A percentile compares a stretch with the other conserved stretches of the same genome.
Evolutionary conservation across 1,140 invertebrate genomes (phyloP).

Genomic region (Notospermus geniculatus): DNA sequence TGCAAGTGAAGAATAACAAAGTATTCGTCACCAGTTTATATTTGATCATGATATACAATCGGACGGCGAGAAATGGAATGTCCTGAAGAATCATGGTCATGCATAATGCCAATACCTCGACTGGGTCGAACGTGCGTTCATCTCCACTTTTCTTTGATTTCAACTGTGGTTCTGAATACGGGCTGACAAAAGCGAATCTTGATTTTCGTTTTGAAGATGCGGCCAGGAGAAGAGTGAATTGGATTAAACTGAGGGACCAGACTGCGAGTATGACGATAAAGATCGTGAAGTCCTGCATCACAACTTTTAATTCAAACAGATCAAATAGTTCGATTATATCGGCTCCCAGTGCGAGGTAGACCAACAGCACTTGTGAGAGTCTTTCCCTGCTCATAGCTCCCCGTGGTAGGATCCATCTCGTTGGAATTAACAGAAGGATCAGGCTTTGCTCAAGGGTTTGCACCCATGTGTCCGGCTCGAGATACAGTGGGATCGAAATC

Average conservation of each 20-base stretch:
- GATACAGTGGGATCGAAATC: too few species aligned
- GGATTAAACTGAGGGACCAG: constrained; percentile 75
- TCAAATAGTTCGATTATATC: constrained; percentile 93
- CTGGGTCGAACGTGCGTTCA: constrained; percentile 22
- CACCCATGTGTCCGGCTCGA: constrained; percentile 18
- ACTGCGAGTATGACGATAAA: constrained; percentile 9
- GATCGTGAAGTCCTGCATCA: constrained; percentile 8
- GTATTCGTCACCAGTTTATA: constrained; percentile 82
- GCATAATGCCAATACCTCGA: constrained; percentile 73
- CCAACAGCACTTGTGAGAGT: constrained; percentile 80
- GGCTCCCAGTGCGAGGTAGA: constrained; percentile 70
- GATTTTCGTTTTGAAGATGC: constrained; percentile 65
- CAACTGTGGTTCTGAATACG: neutral
- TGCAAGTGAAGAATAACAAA: constrained; percentile 84
- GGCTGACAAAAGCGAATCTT: neutral
- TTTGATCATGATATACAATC: constrained; percentile 74
- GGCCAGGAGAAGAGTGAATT: constrained; percentile 81
- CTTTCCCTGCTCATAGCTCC: constrained; percentile 80
- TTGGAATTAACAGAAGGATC: constrained; percentile 81
- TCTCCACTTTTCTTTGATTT: neutral
- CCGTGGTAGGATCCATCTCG: constrained; percentile 81
- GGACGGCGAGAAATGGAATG: constrained; percentile 77
- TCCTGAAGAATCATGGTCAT: constrained; percentile 61
- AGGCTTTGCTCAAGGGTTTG: constrained; percentile 75
- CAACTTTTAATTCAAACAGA: constrained; percentile 64